phyloP scores from a whole-genome alignment of 2,113 vertebrate genomes.

The Pandion haliaetus region DNA sequence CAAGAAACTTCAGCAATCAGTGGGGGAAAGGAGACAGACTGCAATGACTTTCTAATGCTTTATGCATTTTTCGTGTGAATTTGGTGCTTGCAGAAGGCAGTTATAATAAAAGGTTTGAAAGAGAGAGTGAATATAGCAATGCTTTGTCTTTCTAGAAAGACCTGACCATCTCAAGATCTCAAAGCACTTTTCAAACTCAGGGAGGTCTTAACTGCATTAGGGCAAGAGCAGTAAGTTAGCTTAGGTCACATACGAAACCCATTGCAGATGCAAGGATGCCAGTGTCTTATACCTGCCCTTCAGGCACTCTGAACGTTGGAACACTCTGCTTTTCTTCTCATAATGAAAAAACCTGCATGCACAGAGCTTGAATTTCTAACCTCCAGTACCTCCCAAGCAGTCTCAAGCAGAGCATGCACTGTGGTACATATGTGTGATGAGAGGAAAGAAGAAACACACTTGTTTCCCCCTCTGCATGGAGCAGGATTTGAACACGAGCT shows the following conservation, averaged over 20 bases:
- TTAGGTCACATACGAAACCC: background rate
- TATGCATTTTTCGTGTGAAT: background rate
- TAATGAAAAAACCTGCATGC: background rate
- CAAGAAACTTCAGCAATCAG: background rate
- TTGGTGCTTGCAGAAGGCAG: background rate
- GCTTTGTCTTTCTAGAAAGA: background rate
- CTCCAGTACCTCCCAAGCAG: background rate
- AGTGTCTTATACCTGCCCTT: background rate
- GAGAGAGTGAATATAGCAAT: background rate
- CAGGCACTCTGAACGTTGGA: background rate
- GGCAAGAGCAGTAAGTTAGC: background rate
- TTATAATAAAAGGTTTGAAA: background rate
- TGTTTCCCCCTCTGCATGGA: background rate
- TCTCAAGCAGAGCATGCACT: fast-evolving
- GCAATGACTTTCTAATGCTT: background rate
- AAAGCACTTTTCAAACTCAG: background rate
- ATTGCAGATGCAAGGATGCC: fast-evolving
- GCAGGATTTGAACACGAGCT: background rate
- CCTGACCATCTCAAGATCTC: background rate
- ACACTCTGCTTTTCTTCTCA: background rate
- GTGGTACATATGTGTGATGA: background rate
- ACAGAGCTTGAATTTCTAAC: background rate
- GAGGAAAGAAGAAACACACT: background rate
- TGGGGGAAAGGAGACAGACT: constrained; percentile 4
- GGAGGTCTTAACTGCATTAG: background rate